Base-by-base conservation (phyloP, 2,113 vertebrate species). In the Callospermophilus lateralis region DNA sequence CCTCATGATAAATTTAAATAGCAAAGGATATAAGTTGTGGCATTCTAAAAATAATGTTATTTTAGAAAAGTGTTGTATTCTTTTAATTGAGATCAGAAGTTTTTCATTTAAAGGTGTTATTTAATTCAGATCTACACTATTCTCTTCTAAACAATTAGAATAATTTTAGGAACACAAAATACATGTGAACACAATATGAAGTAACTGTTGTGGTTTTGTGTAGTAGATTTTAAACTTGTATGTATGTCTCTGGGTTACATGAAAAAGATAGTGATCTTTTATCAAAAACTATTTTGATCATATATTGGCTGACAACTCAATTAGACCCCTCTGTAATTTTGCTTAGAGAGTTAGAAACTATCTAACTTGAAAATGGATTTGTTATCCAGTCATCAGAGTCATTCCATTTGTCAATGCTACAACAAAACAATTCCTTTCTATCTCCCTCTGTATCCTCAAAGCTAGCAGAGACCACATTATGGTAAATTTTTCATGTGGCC, bases 251-350 rank as follows among this genome's bases (percentile, higher is more conserved):
- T 51, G 48, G 12, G 48, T 51, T 51, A 51, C 48, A 51, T 51
- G 45, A 86, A 70, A 83, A 94, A 97, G 93, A 91, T 81, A 97
- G 15, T 92, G 74, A 93, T 95, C 77, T 93, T 97, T 83, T 90
- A 95, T 96, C 61, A 93, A 96, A 92, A 89, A 94, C 90, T 96
- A 95, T 95, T 93, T 97, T 97, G 93, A 94, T 96, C 94, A 96
- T 55, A 95, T 48, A 94, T 30, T 73, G 73, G 28, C n/a, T 97
- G 91, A 97, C 94, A 97, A 89, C 55, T 96, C 96, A 94, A 93
- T 98, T 96, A 97, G 68, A 19, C 61, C 70, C 39, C 79, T 91
- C 68, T 96, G 67, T 48, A 97, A 93, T 89, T 90, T 90, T 85
- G 42, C 51, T 96, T 34, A 85, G 39, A 95, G n/a, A 94, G 95